phyloP scores from a whole-genome alignment of 2,797 vertebrate genomes.

The Malacoraja senta region DNA sequence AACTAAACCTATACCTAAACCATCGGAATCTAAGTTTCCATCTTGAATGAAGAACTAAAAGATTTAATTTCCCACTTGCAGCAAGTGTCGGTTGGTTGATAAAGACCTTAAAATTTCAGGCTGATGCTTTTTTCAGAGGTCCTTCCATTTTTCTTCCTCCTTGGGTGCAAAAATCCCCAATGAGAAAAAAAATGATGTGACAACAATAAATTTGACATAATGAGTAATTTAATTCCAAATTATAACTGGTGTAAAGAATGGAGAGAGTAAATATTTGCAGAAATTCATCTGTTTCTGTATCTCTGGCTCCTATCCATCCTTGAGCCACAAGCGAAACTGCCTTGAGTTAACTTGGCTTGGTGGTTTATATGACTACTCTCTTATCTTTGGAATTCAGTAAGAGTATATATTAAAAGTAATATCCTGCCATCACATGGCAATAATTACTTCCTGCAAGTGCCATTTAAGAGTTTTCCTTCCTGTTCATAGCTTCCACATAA shows the following conservation, averaged over 20 bases:
- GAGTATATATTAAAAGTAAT: constrained; percentile 44
- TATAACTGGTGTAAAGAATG: neutral
- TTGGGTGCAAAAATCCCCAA: neutral
- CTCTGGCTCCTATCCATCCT: constrained; percentile 8
- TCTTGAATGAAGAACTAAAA: neutral
- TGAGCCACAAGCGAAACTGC: constrained; percentile 13
- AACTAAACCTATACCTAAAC: neutral
- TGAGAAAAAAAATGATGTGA: neutral
- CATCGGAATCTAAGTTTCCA: neutral
- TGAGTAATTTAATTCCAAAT: neutral
- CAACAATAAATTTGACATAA: neutral
- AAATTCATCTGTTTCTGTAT: neutral
- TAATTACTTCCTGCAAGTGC: constrained; percentile 52
- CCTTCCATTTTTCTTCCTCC: neutral
- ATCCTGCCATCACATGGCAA: constrained; percentile 51
- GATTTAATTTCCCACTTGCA: neutral
- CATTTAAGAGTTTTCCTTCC: constrained; percentile 26
- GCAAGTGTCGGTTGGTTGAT: neutral
- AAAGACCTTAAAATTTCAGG: neutral
- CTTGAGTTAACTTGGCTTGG: constrained; percentile 23
- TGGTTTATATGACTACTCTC: constrained; percentile 18
- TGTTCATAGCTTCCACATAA: constrained; percentile 30
- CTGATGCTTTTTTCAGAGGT: neutral
- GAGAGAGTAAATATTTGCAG: neutral
- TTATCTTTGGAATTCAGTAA: constrained; percentile 32